Base-by-base conservation (phyloP, 1,140 invertebrate species). In the Araneus ventricosus region DNA sequence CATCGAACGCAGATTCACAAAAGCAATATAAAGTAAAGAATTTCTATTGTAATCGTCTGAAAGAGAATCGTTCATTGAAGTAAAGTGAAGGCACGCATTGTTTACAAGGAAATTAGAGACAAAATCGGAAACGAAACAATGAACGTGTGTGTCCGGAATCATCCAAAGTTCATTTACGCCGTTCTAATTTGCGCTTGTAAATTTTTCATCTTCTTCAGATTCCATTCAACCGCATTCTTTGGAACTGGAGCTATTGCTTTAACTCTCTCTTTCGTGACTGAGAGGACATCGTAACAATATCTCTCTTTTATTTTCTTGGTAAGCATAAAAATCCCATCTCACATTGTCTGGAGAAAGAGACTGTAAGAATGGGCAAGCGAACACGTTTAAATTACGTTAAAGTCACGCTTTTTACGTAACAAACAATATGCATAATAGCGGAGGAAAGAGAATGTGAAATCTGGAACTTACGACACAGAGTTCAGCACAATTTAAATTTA, bases 341-440 rank as follows among this genome's bases (percentile, higher is more conserved):
- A 75, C 20, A 75, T 14, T 37, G 30, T 37, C 70, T 75, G 17
- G 45, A 52, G 17, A 52, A 75, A 75, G 30, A 34, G 63, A 30
- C 70, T 75, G 30, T 22, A 75, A 34, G 30, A 75, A 75, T 75
- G 70, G 70, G 30, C 14, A 17, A 75, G 34, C 30, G 30, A 34
- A 75, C 70, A 34, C 70, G 30, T 75, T 75, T 75, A 75, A 75
- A 75, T 75, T 75, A 34, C 30, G 27, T 37, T 30, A 75, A 75
- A 75, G 70, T 75, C 70, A 75, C 70, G 70, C 34, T 63, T 37
- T 75, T 75, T 75, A 75, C 70, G 70, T 75, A 75, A 75, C 34
- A 30, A 63, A 30, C 70, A 75, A 30, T 34, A 75, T 34, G 70
- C 30, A 75, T 75, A 75, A 37, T 34, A 37, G 45, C 45, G 3